A percentile compares a stretch with the other conserved stretches of the same genome.
Conservation (phyloP, 2,113 vertebrate species). For the Gymnarchus niloticus region DNA sequence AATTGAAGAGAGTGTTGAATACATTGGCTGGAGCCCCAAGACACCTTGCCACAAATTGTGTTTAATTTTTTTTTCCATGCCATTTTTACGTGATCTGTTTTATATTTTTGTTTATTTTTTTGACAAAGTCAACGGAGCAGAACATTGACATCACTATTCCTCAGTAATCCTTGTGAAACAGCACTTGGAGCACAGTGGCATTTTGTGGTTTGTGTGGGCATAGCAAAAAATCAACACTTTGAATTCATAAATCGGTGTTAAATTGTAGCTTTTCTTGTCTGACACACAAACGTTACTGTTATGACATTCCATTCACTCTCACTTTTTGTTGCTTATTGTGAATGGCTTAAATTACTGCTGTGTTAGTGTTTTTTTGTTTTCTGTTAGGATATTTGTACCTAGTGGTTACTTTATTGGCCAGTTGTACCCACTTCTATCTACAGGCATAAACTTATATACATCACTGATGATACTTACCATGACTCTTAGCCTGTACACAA, state of each 20-base stretch:
- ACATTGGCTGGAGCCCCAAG: background rate
- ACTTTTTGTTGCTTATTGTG: background rate
- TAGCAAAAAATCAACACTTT: too few species aligned
- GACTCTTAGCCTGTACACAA: background rate
- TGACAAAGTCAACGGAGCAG: background rate
- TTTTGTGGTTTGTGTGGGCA: background rate
- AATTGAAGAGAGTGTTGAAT: conserved; percentile 5
- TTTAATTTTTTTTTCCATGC: background rate
- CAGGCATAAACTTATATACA: background rate
- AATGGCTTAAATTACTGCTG: background rate
- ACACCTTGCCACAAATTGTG: background rate
- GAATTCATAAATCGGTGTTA: too few species aligned
- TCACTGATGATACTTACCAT: background rate
- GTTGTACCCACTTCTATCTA: background rate
- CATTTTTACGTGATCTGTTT: background rate
- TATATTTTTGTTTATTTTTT: background rate
- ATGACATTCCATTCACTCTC: background rate
- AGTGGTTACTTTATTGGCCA: background rate
- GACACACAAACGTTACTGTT: background rate
- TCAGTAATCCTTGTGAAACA: background rate
- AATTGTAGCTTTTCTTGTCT: too few species aligned
- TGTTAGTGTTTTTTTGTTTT: background rate
- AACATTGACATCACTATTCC: background rate
- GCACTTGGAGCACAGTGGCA: background rate
- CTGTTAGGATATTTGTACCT: background rate